Evolutionary conservation across 2,888 invertebrate species (phyloP).

Genomic region (Melitaea athalia): DNA sequence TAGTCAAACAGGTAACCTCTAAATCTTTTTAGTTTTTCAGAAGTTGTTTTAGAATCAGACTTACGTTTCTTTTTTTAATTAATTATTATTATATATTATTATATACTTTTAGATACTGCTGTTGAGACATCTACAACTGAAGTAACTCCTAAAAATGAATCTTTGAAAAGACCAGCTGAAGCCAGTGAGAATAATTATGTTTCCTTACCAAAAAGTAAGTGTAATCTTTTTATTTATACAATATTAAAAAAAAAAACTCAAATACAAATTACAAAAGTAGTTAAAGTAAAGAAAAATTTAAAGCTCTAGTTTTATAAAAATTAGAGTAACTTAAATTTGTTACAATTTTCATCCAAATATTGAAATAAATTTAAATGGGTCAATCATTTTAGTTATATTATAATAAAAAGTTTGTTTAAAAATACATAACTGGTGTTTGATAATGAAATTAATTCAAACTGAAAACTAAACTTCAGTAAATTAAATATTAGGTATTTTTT

Average conservation of each 20-base stretch:
- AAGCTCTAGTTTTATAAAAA: too few species aligned
- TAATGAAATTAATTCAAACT: too few species aligned
- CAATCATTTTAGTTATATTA: neutral
- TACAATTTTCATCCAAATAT: too few species aligned
- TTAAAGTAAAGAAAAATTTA: too few species aligned
- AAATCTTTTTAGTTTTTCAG: slow-evolving; percentile 3
- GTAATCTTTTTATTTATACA: neutral
- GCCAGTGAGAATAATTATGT: slow-evolving; percentile 20
- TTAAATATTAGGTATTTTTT: too few species aligned
- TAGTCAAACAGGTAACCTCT: slow-evolving; percentile 54
- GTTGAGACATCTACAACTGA: slow-evolving; percentile 17
- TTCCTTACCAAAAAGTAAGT: slow-evolving; percentile 54
- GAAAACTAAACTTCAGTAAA: too few species aligned
- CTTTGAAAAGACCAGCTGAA: slow-evolving; percentile 58
- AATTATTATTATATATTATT: neutral
- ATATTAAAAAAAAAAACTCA: too few species aligned
- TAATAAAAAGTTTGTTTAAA: neutral
- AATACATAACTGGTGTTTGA: too few species aligned
- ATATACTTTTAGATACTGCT: slow-evolving; percentile 15
- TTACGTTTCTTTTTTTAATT: neutral
- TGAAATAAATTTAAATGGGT: neutral
- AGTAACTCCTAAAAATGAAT: slow-evolving; percentile 29
- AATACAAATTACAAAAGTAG: too few species aligned
- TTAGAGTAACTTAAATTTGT: too few species aligned
- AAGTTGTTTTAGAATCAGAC: too few species aligned